These are phyloP conservation scores for Trichopoda pennipes DNA, from an alignment of 2,888 invertebrate genomes.

Conservation along the genomic window DNA sequence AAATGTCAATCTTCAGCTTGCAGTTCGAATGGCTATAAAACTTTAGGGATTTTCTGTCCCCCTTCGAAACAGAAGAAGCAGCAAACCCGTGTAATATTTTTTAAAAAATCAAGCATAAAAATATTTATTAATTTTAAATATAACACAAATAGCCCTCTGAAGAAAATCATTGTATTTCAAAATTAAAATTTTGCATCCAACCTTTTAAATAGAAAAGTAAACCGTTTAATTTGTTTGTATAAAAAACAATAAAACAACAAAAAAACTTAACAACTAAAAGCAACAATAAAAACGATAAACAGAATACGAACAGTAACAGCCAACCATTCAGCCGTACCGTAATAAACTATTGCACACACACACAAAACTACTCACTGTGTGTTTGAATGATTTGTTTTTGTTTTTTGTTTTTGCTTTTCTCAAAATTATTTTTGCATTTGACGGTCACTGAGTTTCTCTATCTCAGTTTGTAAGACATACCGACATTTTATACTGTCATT, in stretches of 20 bases:
- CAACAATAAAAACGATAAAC: conserved; percentile 10
- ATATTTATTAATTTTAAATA: too few species aligned
- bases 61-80: too few species aligned
- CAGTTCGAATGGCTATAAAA: too few species aligned
- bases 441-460: conserved; percentile 68
- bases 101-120: too few species aligned
- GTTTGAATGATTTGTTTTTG: background rate
- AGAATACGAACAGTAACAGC: conserved; percentile 17
- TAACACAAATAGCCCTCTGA: too few species aligned
- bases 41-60: too few species aligned
- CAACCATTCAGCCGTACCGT: conserved; percentile 60
- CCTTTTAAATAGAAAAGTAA: background rate
- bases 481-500: conserved; percentile 56
- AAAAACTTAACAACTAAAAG: conserved; percentile 30
- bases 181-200: background rate
- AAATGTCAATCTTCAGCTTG: too few species aligned
- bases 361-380: background rate
- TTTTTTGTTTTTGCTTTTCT: conserved; percentile 8
- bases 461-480: conserved; percentile 61
- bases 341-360: conserved; percentile 17
- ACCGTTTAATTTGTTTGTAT: background rate
- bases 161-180: background rate
- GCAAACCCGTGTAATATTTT: too few species aligned
- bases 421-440: conserved; percentile 56
- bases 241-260: conserved; percentile 24